These are phyloP conservation scores for Rambutsinella grinnellia DNA, from an alignment of 2,888 invertebrate species.

Conservation along the genomic window DNA sequence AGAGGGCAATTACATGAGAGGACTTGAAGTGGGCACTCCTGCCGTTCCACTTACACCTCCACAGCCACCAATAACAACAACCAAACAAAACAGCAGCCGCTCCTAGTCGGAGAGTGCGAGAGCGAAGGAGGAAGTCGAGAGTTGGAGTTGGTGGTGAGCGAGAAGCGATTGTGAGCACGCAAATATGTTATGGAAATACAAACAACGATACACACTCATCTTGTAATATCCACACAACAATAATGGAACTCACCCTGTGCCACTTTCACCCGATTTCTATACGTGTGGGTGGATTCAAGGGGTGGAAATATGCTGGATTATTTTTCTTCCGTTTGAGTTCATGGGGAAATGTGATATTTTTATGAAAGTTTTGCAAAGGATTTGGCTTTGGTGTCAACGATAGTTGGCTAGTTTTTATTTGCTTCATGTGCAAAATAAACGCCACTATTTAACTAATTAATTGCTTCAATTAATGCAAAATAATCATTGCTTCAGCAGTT, in stretches of 20 bases:
- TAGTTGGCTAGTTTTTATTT: too few relatives aligned
- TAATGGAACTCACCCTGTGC: conserved; percentile 40
- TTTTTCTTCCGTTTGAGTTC: too few relatives aligned
- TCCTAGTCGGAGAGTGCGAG: conserved; percentile 6
- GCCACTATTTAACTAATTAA: too few relatives aligned
- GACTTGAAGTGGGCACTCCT: conserved; percentile 62
- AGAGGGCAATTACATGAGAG: conserved; percentile 64
- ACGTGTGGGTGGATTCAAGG: too few relatives aligned
- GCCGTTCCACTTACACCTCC: conserved; percentile 57
- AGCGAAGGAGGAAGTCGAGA: too few relatives aligned
- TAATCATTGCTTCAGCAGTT: too few relatives aligned
- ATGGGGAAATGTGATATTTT: too few relatives aligned
- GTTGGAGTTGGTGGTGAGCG: conserved; percentile 21
- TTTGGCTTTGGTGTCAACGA: too few relatives aligned
- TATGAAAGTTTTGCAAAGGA: too few relatives aligned
- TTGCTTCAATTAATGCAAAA: too few relatives aligned
- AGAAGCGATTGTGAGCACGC: conserved; percentile 1
- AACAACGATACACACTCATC: conserved; percentile 46
- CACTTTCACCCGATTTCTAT: not conserved
- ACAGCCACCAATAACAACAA: conserved; percentile 60
- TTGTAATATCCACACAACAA: conserved; percentile 31
- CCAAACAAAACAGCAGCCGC: conserved; percentile 53
- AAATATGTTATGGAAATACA: conserved; percentile 31
- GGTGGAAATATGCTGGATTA: too few relatives aligned
- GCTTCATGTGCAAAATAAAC: too few relatives aligned